Conservation (phyloP, 2,797 vertebrate species). For the Scarus forsteni region DNA sequence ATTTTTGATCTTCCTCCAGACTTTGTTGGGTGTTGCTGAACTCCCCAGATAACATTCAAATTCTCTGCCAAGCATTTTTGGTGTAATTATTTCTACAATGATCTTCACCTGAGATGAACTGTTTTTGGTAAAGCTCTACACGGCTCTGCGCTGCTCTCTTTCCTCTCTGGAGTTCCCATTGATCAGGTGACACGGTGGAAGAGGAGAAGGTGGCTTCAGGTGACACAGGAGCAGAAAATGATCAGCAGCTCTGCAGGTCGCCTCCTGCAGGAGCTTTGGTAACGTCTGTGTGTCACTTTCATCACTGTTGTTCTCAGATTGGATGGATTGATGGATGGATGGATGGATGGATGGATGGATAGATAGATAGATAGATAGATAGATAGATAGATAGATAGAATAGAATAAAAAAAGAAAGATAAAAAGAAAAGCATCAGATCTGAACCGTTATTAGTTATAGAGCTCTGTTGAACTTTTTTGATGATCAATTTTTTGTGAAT, state of each 20-base stretch:
- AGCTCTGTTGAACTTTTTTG: too few relatives aligned
- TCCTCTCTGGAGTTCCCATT: background rate
- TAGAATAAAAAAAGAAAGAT: too few relatives aligned
- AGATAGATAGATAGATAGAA: too few relatives aligned
- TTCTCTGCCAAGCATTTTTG: constrained; percentile 1
- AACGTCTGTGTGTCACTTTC: background rate
- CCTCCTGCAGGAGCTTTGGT: background rate
- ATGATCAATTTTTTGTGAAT: too few relatives aligned
- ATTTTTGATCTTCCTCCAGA: background rate
- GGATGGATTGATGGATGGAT: too few relatives aligned
- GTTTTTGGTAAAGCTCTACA: background rate
- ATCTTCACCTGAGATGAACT: background rate
- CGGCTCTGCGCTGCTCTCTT: background rate
- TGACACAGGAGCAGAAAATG: background rate
- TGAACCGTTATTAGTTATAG: too few relatives aligned
- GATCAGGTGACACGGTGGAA: too few relatives aligned
- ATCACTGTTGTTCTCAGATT: background rate
- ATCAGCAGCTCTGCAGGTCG: background rate
- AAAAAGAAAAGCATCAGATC: too few relatives aligned
- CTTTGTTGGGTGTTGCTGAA: background rate
- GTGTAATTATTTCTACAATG: background rate
- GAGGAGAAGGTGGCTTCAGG: background rate
- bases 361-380: too few relatives aligned
- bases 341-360: too few relatives aligned
- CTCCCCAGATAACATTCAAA: background rate